Base-by-base conservation (phyloP, 2,797 vertebrate genomes). In the Menidia menidia region DNA sequence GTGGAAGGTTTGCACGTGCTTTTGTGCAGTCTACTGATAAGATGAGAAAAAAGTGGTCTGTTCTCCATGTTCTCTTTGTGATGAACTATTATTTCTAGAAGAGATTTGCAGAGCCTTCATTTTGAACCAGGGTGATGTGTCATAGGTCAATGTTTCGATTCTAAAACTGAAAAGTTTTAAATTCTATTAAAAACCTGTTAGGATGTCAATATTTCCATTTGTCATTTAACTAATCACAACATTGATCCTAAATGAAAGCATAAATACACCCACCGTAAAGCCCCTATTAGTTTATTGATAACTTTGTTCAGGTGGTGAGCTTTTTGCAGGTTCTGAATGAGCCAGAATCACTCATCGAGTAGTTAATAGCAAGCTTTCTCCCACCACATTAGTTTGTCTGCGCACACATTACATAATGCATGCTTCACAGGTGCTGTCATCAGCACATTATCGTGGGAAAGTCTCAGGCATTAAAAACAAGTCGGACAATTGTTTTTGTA, bases 21-120 rank as follows among this genome's bases (percentile, higher is more conserved):
- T 44, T 69, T 25, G 19, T 78, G 41, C 44, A 31, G 33, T 47
- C n/a, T 44, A 32, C 58, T 73, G 45, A 62, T 48, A 60, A 43
- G 14, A 41, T 8, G 12, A 54, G 31, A 62, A 19, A 25, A 7
- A 13, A 52, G 50, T 8, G 7, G 18, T 56, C 42, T 47, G 12
- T 16, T 63, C 2, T 30, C n/a, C 0, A 1, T 32, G 33, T 1
- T 25, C 25, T 25, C 35, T 59, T 50, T 60, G 25, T 57, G 56
- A 47, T 14, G 39, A 69, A 44, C 48, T 25, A 25, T 25, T 25
- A 25, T 25, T 25, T 25, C 25, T 25, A 25, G 25, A 25, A 25
- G 1, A 25, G 25, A 25, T 25, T 25, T 25, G 25, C 25, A 4
- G 2, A 10, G 35, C 7, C 2, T 39, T 39, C 10, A 19, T 58